These are phyloP conservation scores for Ranitomeya variabilis DNA, from an alignment of 2,113 vertebrate species.

Conservation along the genomic window DNA sequence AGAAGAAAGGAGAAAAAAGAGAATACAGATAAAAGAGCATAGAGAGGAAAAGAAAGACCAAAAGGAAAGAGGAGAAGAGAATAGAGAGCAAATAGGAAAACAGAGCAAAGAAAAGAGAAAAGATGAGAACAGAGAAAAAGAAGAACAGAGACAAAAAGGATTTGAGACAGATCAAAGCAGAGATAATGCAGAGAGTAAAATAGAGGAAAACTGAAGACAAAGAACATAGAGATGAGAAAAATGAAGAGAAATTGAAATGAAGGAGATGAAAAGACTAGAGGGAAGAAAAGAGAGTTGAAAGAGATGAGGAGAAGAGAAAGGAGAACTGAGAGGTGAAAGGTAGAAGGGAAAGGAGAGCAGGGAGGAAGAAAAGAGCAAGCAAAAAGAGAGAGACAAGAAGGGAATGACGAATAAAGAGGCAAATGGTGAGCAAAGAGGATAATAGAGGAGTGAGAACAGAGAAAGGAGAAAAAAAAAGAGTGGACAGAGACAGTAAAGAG, in stretches of 20 bases:
- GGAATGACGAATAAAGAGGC: not conserved
- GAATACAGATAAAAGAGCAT: not conserved
- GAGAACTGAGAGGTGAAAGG: not conserved
- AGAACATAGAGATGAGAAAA: not conserved
- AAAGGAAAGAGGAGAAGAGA: too few species aligned
- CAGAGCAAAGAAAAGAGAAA: too few species aligned
- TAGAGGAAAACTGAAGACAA: too few species aligned
- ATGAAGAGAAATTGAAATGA: too few species aligned
- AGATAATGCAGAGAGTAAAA: too few species aligned
- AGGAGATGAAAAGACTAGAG: not conserved
- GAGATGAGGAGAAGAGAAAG: not conserved
- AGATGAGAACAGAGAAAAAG: too few species aligned
- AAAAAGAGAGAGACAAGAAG: too few species aligned
- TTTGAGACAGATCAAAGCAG: too few species aligned
- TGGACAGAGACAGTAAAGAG: not conserved
- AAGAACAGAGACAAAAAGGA: too few species aligned
- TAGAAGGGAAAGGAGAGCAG: not conserved
- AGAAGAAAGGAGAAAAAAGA: not conserved
- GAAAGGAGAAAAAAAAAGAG: not conserved
- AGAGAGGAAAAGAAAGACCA: not conserved
- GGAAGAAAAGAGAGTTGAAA: not conserved
- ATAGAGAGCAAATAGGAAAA: too few species aligned
- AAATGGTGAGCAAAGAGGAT: not conserved
- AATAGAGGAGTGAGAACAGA: too few species aligned
- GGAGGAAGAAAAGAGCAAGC: too few species aligned